Conservation (phyloP, 2,888 invertebrate species). For the Hylaea fasciaria region DNA sequence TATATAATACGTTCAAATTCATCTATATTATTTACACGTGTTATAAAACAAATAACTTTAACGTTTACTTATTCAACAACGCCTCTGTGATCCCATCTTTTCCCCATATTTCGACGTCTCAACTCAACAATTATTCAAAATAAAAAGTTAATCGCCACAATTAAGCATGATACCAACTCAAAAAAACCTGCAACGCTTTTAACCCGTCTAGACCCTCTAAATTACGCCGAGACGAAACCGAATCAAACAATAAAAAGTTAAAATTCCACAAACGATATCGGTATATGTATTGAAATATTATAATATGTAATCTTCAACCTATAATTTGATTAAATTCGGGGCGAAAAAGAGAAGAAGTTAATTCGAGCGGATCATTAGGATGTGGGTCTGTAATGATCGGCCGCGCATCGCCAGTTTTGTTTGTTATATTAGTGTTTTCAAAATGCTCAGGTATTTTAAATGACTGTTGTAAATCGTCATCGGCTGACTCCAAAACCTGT, state of each 20-base stretch:
- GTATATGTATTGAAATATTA: constrained; percentile 82
- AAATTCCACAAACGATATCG: constrained; percentile 82
- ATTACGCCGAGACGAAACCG: constrained; percentile 73
- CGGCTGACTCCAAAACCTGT: constrained; percentile 32
- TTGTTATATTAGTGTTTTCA: constrained; percentile 70
- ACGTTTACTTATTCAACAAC: too few species aligned
- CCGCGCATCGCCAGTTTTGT: constrained; percentile 72
- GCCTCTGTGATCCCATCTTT: too few species aligned
- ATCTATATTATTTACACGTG: too few species aligned
- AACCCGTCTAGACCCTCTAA: constrained; percentile 77
- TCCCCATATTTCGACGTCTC: constrained; percentile 19
- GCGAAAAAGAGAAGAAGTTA: constrained; percentile 76
- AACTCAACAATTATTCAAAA: constrained; percentile 31
- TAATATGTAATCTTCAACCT: constrained; percentile 76
- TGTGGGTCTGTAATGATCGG: constrained; percentile 81
- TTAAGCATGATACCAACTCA: constrained; percentile 33
- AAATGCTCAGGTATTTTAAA: constrained; percentile 67
- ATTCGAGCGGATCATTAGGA: constrained; percentile 81
- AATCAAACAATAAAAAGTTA: constrained; percentile 79
- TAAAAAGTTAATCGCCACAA: constrained; percentile 37
- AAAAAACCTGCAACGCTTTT: constrained; percentile 49
- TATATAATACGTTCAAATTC: too few species aligned
- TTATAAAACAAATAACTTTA: too few species aligned
- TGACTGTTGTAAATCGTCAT: constrained; percentile 53
- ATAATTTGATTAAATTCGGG: constrained; percentile 83